A percentile compares a stretch with the other conserved stretches of the same genome.
Evolutionary conservation across 2,888 invertebrate species (phyloP).

Genomic region (Acrobasis consociella): DNA sequence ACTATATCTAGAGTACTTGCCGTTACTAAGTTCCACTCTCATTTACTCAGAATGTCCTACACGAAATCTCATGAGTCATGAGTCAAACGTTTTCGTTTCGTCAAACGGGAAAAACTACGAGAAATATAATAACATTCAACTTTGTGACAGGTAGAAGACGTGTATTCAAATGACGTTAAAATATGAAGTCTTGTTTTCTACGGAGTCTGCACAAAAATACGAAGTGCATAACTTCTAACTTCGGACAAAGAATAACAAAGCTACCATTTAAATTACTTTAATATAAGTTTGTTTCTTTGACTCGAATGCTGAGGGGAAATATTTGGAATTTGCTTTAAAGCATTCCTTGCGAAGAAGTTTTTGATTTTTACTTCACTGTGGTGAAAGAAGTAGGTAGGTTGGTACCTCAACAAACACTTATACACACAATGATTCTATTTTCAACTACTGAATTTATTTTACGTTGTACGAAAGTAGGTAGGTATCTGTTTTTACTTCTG

Average conservation of each 20-base stretch:
- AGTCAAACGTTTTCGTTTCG: conserved; percentile 14
- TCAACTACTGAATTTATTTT: no score
- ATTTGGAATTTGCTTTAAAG: conserved; percentile 75
- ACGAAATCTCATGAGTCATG: neutral
- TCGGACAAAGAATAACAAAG: conserved; percentile 64
- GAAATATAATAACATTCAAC: neutral
- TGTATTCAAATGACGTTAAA: conserved; percentile 17
- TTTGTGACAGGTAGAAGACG: conserved; percentile 13
- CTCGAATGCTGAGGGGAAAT: conserved; percentile 68
- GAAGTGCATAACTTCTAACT: conserved; percentile 66
- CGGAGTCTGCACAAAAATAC: conserved; percentile 45
- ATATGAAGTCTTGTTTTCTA: conserved; percentile 39
- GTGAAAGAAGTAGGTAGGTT: no score
- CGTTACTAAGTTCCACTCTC: no score
- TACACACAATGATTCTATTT: no score
- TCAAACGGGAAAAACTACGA: neutral
- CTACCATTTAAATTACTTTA: conserved; percentile 73
- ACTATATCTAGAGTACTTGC: no score
- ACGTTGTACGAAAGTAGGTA: no score
- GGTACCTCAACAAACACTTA: neutral
- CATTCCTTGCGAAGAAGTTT: conserved; percentile 70
- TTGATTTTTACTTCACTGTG: conserved; percentile 60
- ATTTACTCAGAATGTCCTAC: no score
- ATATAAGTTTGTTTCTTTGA: conserved; percentile 73
- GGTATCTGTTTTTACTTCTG: no score